Conservation (phyloP, 2,888 invertebrate genomes). For the Deilephila porcellus region DNA sequence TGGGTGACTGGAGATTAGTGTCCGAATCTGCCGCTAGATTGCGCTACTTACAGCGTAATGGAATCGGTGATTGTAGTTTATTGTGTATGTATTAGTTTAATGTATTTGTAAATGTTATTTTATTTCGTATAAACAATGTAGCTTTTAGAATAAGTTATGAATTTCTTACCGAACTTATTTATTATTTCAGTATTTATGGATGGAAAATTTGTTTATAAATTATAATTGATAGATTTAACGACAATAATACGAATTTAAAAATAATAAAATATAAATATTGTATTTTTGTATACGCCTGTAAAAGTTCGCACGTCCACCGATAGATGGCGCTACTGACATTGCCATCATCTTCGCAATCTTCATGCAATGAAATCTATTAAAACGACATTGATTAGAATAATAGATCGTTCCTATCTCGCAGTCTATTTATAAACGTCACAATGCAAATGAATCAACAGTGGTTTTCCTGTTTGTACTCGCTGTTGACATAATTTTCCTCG, state of each 20-base stretch:
- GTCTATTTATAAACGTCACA: constrained; percentile 16
- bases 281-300: not conserved
- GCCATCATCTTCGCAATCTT: not conserved
- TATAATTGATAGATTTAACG: too few species aligned
- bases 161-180: too few species aligned
- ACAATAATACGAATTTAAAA: too few species aligned
- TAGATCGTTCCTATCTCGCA: not conserved
- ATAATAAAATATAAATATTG: not conserved
- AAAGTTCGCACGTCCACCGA: not conserved
- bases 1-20: constrained; percentile 4
- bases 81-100: not conserved
- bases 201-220: too few species aligned
- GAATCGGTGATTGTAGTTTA: too few species aligned
- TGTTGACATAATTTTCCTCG: constrained; percentile 5
- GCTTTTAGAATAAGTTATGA: too few species aligned
- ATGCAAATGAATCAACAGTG: constrained; percentile 11
- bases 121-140: not conserved
- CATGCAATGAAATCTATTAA: constrained; percentile 4
- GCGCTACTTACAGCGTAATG: constrained; percentile 33
- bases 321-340: constrained; percentile 7
- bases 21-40: constrained; percentile 35
- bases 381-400: constrained; percentile 11
- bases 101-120: not conserved
- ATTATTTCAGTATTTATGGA: too few species aligned
- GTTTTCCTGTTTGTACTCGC: constrained; percentile 16